Conservation (phyloP, 2,797 vertebrate species). For the Melanogrammus aeglefinus region DNA sequence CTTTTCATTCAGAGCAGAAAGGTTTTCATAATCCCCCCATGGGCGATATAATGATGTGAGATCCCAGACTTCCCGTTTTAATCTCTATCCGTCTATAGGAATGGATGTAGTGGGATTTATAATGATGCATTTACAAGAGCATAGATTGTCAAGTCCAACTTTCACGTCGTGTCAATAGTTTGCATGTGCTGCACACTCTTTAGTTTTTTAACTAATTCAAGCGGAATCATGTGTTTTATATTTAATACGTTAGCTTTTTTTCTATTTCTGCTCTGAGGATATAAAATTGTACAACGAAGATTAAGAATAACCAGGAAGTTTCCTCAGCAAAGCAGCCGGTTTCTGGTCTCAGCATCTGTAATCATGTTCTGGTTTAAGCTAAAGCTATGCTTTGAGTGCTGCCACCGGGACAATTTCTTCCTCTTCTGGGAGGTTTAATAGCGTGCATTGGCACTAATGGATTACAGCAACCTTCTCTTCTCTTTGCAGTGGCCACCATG, state of each 20-base stretch:
- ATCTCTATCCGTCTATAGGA: conserved; percentile 47
- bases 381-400: conserved; percentile 16
- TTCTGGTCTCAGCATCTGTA: not conserved
- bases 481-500: conserved; percentile 43
- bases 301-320: not conserved
- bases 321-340: not conserved
- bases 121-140: conserved; percentile 35
- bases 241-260: not conserved
- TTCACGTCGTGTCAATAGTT: not conserved
- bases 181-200: not conserved
- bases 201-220: not conserved
- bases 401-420: conserved; percentile 38
- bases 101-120: conserved; percentile 48
- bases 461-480: conserved; percentile 47
- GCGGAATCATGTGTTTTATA: not conserved
- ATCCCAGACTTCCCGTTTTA: conserved; percentile 53
- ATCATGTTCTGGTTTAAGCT: not conserved
- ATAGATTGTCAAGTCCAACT: not conserved
- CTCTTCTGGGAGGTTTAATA: conserved; percentile 47
- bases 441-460: conserved; percentile 55
- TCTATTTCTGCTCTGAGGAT: conserved; percentile 2
- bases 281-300: conserved; percentile 37
- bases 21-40: conserved; percentile 55
- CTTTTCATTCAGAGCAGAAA: conserved; percentile 45
- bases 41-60: conserved; percentile 41